Conservation (phyloP, 2,888 invertebrate species). For the Aleiodes alternator region DNA sequence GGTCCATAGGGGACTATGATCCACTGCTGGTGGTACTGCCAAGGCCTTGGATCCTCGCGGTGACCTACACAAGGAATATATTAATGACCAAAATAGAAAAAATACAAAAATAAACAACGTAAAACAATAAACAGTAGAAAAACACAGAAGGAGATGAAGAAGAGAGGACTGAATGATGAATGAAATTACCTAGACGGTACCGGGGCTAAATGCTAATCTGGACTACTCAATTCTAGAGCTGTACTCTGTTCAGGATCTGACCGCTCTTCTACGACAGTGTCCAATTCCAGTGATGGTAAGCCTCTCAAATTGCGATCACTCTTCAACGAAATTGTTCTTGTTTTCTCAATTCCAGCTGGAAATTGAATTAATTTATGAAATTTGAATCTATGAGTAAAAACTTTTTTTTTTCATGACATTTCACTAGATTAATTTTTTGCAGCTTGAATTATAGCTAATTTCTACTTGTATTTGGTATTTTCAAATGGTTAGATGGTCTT, state of each 20-base stretch:
- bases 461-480: neutral
- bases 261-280: conserved; percentile 89
- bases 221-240: conserved; percentile 71
- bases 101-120: neutral
- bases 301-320: conserved; percentile 83
- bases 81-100: neutral
- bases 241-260: conserved; percentile 85
- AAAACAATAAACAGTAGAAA: too few relatives aligned
- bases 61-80: conserved; percentile 61
- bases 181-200: conserved; percentile 67
- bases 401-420: neutral
- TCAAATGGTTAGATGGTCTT: too few relatives aligned
- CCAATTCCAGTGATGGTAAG: conserved; percentile 87
- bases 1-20: conserved; percentile 88
- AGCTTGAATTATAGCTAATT: neutral
- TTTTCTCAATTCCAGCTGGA: conserved; percentile 71
- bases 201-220: conserved; percentile 72
- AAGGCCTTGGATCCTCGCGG: conserved; percentile 66
- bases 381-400: neutral
- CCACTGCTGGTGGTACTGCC: conserved; percentile 74
- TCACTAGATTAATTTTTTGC: too few relatives aligned
- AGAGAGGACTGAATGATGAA: neutral
- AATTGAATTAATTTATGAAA: conserved; percentile 15
- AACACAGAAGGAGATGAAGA: too few relatives aligned
- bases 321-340: conserved; percentile 80